phyloP scores from a whole-genome alignment of 2,113 vertebrate genomes.

The Crotophaga sulcirostris region DNA sequence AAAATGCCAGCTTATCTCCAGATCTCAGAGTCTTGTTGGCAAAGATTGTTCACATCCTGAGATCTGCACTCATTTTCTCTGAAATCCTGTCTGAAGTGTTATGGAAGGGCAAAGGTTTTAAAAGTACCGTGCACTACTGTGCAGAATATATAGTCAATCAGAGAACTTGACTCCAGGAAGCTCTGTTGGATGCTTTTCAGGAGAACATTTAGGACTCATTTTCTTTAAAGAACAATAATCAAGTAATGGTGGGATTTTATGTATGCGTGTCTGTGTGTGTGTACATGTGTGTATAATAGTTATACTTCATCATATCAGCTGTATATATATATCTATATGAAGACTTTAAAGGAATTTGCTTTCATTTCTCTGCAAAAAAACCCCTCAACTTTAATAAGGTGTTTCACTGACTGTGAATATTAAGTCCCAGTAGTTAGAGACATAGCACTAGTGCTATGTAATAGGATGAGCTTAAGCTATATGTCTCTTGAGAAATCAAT shows the following conservation, averaged over 20 bases:
- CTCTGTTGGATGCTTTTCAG: not conserved
- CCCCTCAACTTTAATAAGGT: not conserved
- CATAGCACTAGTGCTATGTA: not conserved
- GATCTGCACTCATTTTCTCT: not conserved
- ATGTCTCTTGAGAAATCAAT: slow-evolving; percentile 51
- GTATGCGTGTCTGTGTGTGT: too few relatives aligned
- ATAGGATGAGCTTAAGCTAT: not conserved
- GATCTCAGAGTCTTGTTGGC: not conserved
- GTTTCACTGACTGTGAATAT: not conserved
- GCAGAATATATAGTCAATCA: not conserved
- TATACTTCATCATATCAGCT: not conserved
- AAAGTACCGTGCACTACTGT: not conserved
- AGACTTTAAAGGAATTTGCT: not conserved
- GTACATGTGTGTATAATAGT: not conserved
- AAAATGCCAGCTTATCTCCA: not conserved
- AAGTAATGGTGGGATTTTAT: not conserved
- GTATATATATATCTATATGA: not conserved
- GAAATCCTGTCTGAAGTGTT: not conserved
- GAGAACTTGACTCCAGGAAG: not conserved
- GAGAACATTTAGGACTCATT: not conserved
- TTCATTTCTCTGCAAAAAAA: not conserved
- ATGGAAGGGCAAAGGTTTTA: not conserved
- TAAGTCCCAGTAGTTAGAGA: slow-evolving; percentile 12
- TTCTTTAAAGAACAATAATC: not conserved
- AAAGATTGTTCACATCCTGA: not conserved